phyloP scores from a whole-genome alignment of 2,797 vertebrate species.

The Trachops cirrhosus region DNA sequence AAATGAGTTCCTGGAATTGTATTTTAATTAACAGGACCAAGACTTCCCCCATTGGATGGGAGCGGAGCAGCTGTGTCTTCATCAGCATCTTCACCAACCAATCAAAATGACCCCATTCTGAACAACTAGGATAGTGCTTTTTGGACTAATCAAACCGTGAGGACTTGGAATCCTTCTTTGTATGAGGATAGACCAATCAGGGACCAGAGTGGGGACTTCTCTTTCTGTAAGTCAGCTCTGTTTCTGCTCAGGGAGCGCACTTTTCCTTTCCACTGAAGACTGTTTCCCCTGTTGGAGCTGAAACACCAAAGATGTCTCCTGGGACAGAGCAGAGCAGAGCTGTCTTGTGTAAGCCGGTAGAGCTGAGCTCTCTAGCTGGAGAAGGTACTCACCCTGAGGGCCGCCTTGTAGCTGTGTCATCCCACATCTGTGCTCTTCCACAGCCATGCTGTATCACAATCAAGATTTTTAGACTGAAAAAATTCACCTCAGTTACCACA shows the following conservation, averaged over 20 bases:
- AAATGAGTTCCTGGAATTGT: not conserved
- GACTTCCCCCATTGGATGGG: not conserved
- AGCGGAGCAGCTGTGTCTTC: not conserved
- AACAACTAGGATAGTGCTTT: not conserved
- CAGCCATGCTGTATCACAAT: not conserved
- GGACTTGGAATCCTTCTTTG: not conserved
- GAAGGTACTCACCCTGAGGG: not conserved
- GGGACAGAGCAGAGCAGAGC: not conserved
- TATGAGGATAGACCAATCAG: not conserved
- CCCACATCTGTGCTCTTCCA: not conserved
- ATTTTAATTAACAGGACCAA: not conserved
- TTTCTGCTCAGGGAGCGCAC: not conserved
- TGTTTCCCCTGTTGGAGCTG: too few relatives aligned
- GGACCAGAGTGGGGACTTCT: not conserved
- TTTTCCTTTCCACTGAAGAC: not conserved
- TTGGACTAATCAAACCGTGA: not conserved
- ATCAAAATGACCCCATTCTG: not conserved
- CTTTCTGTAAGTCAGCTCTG: not conserved
- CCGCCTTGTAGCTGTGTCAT: not conserved
- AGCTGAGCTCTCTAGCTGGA: not conserved
- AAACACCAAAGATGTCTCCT: not conserved
- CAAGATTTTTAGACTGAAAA: not conserved
- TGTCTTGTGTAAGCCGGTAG: not conserved
- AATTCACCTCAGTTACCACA: not conserved
- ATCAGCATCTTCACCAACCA: not conserved